Conservation (phyloP, 1,140 invertebrate species). For the Tetramorium alpestre region DNA sequence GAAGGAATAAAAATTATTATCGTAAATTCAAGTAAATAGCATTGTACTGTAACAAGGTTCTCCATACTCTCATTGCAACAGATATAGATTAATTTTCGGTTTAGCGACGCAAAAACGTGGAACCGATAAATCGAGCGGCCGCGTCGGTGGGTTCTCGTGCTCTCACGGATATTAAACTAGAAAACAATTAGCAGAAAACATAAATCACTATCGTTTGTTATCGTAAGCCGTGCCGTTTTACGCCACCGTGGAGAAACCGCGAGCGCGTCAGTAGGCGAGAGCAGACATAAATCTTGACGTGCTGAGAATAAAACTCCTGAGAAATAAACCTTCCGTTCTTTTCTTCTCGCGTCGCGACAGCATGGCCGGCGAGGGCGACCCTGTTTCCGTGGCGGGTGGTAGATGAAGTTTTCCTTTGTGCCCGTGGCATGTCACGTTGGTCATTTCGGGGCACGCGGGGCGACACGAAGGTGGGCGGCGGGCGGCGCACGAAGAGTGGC, state of each 20-base stretch:
- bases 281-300: constrained; percentile 68
- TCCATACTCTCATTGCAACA: not conserved
- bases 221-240: constrained; percentile 25
- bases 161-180: constrained; percentile 52
- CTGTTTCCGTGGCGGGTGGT: constrained; percentile 73
- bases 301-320: constrained; percentile 56
- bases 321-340: constrained; percentile 74
- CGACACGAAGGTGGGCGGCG: constrained; percentile 18
- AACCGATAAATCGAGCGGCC: constrained; percentile 40
- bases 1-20: not conserved
- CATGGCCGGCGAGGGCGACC: constrained; percentile 63
- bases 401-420: constrained; percentile 76
- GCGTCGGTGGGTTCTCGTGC: not conserved
- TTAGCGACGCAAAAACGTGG: constrained; percentile 32
- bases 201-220: constrained; percentile 61
- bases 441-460: constrained; percentile 58
- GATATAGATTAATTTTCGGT: constrained; percentile 48
- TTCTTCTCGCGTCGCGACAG: constrained; percentile 68
- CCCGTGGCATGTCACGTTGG: constrained; percentile 69
- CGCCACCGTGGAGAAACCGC: constrained; percentile 59
- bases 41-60: not conserved
- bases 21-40: not conserved
- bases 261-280: constrained; percentile 69
- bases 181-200: constrained; percentile 62
- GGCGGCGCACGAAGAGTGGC: not conserved